phyloP scores from a whole-genome alignment of 2,113 vertebrate genomes.

The Eptesicus fuscus region DNA sequence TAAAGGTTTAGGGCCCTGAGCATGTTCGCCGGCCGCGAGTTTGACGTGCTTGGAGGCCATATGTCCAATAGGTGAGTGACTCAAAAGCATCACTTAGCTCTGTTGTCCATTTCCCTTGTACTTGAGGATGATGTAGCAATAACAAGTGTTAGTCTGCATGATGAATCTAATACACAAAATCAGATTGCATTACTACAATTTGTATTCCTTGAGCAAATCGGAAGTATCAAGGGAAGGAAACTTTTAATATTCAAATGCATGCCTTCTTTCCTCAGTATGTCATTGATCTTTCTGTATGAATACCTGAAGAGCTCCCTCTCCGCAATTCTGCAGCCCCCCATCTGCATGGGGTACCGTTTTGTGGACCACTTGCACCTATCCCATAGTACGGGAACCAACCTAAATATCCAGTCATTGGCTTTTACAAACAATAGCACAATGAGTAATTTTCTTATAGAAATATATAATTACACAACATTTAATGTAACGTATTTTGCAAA shows the following conservation, averaged over 20 bases:
- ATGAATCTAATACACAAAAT: background rate
- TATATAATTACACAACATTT: background rate
- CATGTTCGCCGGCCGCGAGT: too few relatives aligned
- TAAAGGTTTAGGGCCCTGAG: background rate
- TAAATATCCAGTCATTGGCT: background rate
- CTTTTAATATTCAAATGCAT: background rate
- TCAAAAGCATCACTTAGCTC: background rate
- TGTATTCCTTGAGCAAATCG: background rate
- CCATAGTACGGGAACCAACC: background rate
- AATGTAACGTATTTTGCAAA: background rate
- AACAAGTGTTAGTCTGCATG: background rate
- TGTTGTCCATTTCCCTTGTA: background rate
- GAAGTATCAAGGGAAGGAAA: background rate
- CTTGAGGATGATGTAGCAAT: background rate
- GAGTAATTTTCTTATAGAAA: background rate
- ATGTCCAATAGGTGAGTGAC: background rate
- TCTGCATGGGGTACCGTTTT: background rate
- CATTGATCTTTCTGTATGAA: background rate
- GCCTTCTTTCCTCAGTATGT: background rate
- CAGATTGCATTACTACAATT: background rate
- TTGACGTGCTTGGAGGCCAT: background rate
- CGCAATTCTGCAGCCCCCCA: background rate
- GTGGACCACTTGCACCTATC: background rate
- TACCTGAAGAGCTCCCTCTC: background rate
- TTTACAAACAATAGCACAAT: background rate